Percentiles rank a stretch among this genome's conserved stretches.
phyloP scores from a whole-genome alignment of 2,888 invertebrate species.

The Drosophila sordidula region DNA sequence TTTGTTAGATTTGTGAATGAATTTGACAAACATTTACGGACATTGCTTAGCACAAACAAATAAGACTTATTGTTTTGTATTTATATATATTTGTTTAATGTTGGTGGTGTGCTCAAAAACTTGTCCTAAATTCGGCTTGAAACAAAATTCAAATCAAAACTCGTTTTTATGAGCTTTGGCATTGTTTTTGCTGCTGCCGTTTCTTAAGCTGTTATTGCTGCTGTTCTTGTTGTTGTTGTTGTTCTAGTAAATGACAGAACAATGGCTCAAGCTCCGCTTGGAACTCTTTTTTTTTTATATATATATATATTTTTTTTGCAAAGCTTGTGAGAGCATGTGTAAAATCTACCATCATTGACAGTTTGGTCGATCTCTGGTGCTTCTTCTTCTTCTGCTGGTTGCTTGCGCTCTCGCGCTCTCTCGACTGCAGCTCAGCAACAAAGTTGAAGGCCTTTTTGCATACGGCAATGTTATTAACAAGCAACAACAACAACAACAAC shows the following conservation, averaged over 20 bases:
- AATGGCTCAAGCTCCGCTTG: slow-evolving; percentile 39
- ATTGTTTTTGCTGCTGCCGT: slow-evolving; percentile 26
- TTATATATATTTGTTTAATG: background rate
- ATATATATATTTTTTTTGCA: too few relatives aligned
- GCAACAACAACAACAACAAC: slow-evolving; percentile 24
- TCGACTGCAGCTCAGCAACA: slow-evolving; percentile 48
- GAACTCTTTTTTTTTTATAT: slow-evolving; percentile 8
- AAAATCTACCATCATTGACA: slow-evolving; percentile 12
- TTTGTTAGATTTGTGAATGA: slow-evolving; percentile 43
- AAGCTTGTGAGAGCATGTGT: slow-evolving; percentile 13
- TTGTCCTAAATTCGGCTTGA: slow-evolving; percentile 42
- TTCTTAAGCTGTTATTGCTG: slow-evolving; percentile 30
- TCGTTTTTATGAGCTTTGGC: slow-evolving; percentile 49
- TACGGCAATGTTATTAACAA: slow-evolving; percentile 51
- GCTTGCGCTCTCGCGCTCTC: slow-evolving; percentile 13
- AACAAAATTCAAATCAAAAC: slow-evolving; percentile 37
- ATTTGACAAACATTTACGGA: slow-evolving; percentile 22
- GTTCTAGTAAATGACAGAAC: slow-evolving; percentile 49
- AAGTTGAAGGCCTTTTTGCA: slow-evolving; percentile 79
- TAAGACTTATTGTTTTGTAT: background rate
- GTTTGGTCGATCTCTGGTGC: slow-evolving; percentile 3
- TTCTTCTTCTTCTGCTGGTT: background rate
- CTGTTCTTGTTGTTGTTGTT: slow-evolving; percentile 18
- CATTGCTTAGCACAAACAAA: slow-evolving; percentile 7
- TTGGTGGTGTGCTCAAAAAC: slow-evolving; percentile 21